Evolutionary conservation across 1,140 invertebrate genomes (phyloP).

Genomic region (Helicoverpa armigera): DNA sequence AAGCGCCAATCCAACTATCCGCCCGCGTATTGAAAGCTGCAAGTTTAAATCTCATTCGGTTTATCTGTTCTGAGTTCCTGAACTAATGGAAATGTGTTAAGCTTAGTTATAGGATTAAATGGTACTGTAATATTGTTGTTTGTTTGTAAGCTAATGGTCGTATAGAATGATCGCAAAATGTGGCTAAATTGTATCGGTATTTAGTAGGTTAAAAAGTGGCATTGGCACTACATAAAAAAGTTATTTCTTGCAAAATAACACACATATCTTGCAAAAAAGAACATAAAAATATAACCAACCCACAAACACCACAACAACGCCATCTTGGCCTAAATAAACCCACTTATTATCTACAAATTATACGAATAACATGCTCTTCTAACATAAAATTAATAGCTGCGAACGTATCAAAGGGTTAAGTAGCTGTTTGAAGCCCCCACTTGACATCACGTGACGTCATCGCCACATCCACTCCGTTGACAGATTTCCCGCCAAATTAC

Average conservation of each 20-base stretch:
- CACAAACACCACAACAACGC: too few species aligned
- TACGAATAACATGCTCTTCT: neutral
- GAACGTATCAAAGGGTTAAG: slow-evolving; percentile 14
- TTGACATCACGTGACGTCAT: slow-evolving; percentile 13
- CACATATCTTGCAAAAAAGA: too few species aligned
- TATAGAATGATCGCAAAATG: too few species aligned
- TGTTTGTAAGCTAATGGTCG: too few species aligned
- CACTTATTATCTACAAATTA: neutral
- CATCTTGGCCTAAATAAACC: neutral
- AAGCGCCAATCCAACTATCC: slow-evolving; percentile 6
- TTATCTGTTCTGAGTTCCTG: neutral
- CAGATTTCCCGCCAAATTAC: slow-evolving; percentile 10
- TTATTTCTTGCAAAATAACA: too few species aligned
- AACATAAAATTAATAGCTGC: slow-evolving; percentile 19
- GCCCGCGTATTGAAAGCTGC: neutral
- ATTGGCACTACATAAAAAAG: too few species aligned
- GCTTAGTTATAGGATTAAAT: neutral
- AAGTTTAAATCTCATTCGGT: slow-evolving; percentile 8
- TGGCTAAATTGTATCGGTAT: too few species aligned
- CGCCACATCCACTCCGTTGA: slow-evolving; percentile 9
- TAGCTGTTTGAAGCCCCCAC: slow-evolving; percentile 17
- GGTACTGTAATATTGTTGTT: neutral
- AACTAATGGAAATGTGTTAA: neutral
- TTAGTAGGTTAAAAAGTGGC: too few species aligned
- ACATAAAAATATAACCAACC: too few species aligned